phyloP scores from a whole-genome alignment of 2,113 vertebrate species.

The Erythrolamprus reginae region DNA sequence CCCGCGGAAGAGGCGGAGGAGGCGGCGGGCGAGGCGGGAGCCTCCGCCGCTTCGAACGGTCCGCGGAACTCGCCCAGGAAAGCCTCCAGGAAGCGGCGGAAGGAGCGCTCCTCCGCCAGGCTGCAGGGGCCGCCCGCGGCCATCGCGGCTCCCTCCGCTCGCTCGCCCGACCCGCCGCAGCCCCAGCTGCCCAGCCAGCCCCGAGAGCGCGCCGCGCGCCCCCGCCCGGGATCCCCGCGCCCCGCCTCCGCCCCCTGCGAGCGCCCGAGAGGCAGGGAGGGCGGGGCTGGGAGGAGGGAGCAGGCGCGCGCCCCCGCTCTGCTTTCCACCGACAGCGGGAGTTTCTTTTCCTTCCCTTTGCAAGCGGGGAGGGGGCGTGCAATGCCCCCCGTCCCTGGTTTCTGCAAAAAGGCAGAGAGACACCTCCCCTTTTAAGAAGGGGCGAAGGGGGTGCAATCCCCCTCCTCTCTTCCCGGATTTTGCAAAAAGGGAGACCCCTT shows the following conservation, averaged over 20 bases:
- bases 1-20: background rate
- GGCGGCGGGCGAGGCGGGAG: background rate
- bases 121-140: conserved; percentile 64
- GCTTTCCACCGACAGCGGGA: background rate
- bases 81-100: conserved; percentile 94
- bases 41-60: conserved; percentile 78
- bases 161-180: conserved; percentile 56
- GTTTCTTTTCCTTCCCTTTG: too few relatives aligned
- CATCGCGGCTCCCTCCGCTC: conserved; percentile 90
- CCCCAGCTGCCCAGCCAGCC: too few relatives aligned
- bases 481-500: too few relatives aligned
- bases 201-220: background rate
- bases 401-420: too few relatives aligned
- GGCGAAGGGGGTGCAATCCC: too few relatives aligned
- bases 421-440: too few relatives aligned
- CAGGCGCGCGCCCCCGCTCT: background rate
- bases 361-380: background rate
- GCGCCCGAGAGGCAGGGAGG: background rate
- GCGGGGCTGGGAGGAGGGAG: too few relatives aligned
- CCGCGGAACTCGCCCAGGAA: conserved; percentile 91
- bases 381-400: background rate
- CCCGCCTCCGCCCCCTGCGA: background rate
- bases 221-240: background rate
- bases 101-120: conserved; percentile 92
- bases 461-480: too few relatives aligned